A percentile compares a stretch with the other conserved stretches of the same genome.
Evolutionary conservation across 2,113 vertebrate genomes (phyloP).

Genomic region (Podarcis raffonei): DNA sequence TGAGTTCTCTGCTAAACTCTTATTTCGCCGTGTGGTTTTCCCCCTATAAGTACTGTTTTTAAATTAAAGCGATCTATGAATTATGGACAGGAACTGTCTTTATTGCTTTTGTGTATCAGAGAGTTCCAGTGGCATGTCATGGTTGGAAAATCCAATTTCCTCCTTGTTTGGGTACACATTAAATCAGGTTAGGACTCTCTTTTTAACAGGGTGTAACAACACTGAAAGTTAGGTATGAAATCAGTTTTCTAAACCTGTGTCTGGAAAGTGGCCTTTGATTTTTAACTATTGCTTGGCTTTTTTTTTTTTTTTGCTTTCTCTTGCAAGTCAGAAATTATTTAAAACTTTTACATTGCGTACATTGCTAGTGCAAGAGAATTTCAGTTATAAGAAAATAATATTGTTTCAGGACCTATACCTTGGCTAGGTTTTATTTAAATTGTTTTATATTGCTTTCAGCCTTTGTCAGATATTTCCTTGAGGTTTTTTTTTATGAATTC

Average conservation of each 20-base stretch:
- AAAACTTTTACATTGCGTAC: conserved; percentile 21
- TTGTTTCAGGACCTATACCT: not conserved
- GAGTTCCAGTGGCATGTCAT: conserved; percentile 36
- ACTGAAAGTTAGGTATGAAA: conserved; percentile 63
- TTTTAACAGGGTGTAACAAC: conserved; percentile 66
- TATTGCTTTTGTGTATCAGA: conserved; percentile 53
- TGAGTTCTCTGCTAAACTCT: conserved; percentile 45
- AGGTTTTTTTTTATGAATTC: conserved; percentile 19
- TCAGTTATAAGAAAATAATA: not conserved
- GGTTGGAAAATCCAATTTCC: conserved; percentile 68
- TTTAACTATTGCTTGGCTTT: conserved; percentile 9
- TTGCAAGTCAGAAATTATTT: conserved; percentile 15
- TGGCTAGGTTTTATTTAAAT: conserved; percentile 5
- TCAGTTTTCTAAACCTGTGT: conserved; percentile 58
- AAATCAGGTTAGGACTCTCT: conserved; percentile 66
- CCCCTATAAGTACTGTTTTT: conserved; percentile 46
- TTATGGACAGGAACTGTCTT: conserved; percentile 52
- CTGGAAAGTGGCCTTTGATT: conserved; percentile 34
- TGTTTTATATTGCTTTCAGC: conserved; percentile 2
- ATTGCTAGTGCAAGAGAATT: not conserved
- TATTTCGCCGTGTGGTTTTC: conserved; percentile 6
- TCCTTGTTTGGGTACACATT: conserved; percentile 68
- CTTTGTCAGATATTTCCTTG: conserved; percentile 40
- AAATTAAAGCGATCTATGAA: conserved; percentile 57
- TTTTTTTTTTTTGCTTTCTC: not conserved